phyloP scores from a whole-genome alignment of 2,888 invertebrate genomes.

The Conistra vaccinii region DNA sequence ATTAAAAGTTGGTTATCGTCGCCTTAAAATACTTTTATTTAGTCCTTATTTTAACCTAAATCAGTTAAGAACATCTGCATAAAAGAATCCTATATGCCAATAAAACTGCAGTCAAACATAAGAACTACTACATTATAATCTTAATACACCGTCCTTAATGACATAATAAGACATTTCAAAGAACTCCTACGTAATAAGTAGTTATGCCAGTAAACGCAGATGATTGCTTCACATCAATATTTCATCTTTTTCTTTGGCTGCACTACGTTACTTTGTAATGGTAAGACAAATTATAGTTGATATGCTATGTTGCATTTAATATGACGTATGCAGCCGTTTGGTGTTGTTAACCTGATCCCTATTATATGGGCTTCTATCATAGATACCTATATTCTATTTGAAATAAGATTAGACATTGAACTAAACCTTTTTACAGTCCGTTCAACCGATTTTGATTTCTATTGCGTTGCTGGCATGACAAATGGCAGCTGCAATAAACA shows the following conservation, averaged over 20 bases:
- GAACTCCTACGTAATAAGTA: conserved; percentile 34
- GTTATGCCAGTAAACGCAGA: conserved; percentile 11
- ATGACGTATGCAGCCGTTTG: too few relatives aligned
- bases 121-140: conserved; percentile 10
- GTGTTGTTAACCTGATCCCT: too few relatives aligned
- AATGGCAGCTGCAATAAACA: too few relatives aligned
- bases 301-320: background rate
- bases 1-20: too few relatives aligned
- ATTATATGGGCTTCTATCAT: too few relatives aligned
- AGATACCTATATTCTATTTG: too few relatives aligned
- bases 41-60: too few relatives aligned
- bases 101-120: background rate
- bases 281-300: background rate
- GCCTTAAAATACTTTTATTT: too few relatives aligned
- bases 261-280: conserved; percentile 20
- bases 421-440: too few relatives aligned
- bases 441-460: too few relatives aligned
- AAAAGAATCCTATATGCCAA: background rate
- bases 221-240: conserved; percentile 25
- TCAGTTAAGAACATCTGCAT: background rate
- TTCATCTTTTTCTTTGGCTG: conserved; percentile 7
- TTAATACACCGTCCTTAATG: conserved; percentile 22
- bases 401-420: too few relatives aligned
- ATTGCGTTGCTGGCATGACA: too few relatives aligned
- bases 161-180: conserved; percentile 36